Percentiles rank a stretch among this genome's conserved stretches.
phyloP scores from a whole-genome alignment of 2,797 vertebrate species.

The Crocidura indochinensis region DNA sequence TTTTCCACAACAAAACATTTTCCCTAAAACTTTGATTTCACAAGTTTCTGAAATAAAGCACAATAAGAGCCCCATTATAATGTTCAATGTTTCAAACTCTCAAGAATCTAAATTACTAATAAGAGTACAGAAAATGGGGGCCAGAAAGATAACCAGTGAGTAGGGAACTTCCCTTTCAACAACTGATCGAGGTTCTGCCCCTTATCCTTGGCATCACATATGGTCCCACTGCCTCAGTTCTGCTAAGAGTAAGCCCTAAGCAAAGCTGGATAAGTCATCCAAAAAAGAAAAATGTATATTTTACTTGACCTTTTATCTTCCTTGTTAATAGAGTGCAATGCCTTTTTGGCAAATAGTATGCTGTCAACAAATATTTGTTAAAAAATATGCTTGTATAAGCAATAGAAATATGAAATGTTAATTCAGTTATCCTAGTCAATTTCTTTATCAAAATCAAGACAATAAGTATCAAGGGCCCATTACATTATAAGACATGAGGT shows the following conservation, averaged over 20 bases:
- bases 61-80: not conserved
- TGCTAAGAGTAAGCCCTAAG: no score
- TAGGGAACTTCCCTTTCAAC: no score
- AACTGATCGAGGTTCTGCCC: no score
- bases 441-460: conserved; percentile 51
- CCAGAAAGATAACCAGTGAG: no score
- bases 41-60: conserved; percentile 42
- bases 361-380: conserved; percentile 39
- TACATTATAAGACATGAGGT: not conserved
- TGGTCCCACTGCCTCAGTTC: no score
- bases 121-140: not conserved
- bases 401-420: conserved; percentile 8
- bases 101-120: conserved; percentile 29
- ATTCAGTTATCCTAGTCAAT: not conserved
- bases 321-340: not conserved
- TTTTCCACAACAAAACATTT: not conserved
- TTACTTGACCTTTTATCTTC: conserved; percentile 3
- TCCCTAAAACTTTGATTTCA: conserved; percentile 4
- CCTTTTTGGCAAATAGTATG: conserved; percentile 14
- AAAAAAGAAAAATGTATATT: not conserved
- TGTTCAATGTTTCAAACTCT: conserved; percentile 32
- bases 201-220: no score
- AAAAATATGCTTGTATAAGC: not conserved
- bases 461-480: conserved; percentile 2
- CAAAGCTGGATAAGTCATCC: no score